These are phyloP conservation scores for Monomorium pharaonis DNA, from an alignment of 1,140 invertebrate genomes.

Conservation along the genomic window DNA sequence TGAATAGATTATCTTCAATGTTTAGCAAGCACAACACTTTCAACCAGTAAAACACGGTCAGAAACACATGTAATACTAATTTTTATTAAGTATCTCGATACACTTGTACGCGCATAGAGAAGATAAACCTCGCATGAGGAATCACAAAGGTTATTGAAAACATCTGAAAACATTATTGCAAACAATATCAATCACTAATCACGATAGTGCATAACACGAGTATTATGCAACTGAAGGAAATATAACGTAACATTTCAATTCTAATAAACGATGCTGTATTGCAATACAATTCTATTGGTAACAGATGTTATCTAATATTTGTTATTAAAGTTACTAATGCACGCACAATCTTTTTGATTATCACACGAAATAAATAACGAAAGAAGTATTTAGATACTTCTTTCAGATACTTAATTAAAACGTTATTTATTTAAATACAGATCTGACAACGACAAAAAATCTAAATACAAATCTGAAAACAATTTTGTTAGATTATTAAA, in stretches of 20 bases:
- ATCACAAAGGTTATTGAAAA: background rate
- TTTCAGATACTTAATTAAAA: no score
- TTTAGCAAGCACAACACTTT: background rate
- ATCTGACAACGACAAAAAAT: no score
- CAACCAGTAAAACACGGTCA: background rate
- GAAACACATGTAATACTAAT: background rate
- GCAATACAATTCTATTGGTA: background rate
- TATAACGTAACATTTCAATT: background rate
- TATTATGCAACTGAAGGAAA: background rate
- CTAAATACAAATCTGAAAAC: no score
- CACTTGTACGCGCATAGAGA: background rate
- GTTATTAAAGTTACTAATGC: background rate
- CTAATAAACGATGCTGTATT: background rate
- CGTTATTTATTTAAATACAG: no score
- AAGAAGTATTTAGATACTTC: no score
- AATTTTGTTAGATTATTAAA: no score
- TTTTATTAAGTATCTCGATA: background rate
- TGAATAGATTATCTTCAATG: background rate
- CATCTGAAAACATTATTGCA: background rate
- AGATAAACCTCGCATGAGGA: conserved; percentile 5
- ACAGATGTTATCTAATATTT: background rate
- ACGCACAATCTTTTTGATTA: background rate
- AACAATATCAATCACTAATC: conserved; percentile 4
- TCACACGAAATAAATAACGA: no score
- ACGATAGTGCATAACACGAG: background rate